Evolutionary conservation across 2,113 vertebrate genomes (phyloP), one percentile per base, ranked within the genome.

Genomic region (Phrynocephalus versicolor): DNA sequence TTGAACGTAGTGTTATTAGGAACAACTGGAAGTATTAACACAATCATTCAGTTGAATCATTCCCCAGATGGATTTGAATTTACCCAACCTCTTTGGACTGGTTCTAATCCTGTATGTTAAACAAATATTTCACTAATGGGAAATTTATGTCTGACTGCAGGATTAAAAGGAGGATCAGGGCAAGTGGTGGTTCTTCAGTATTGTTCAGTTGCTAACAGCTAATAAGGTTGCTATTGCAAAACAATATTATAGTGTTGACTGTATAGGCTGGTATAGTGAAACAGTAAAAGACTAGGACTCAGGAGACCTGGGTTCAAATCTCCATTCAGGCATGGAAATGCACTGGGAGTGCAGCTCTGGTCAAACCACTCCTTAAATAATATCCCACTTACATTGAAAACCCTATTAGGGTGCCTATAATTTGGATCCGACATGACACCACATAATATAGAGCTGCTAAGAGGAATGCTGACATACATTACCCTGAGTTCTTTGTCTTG

Each of bases 71-170:
- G 86, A 81, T 91, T 75, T 91, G 92, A 88, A 86, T 93, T 91
- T 88, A 87, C 93, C 81, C 82, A 60, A 72, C 80, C 90, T 92
- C 89, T 75, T 86, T 88, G 86, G 88, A 91, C 84, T 2, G 73
- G 90, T 81, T 30, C 87, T 73, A 82, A 60, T 90, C 89, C 92
- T 89, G 92, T 89, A 89, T 92, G 89, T 89, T 92, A 84, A 92
- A 91, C 90, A 91, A 89, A 88, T 84, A 85, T 81, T 90, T 72
- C 90, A 91, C 85, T 88, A 82, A 88, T 90, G 85, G 91, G 82
- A 84, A 86, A 86, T 79, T n/a, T 89, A 80, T 67, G 58, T 79
- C 88, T 89, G 85, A 84, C 65, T 82, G 35, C 69, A 60, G 35
- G 3, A 19, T 70, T 51, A 51, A 82, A 67, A 67, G 62, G 21